A percentile compares a stretch with the other conserved stretches of the same genome.
Conservation (phyloP, 2,888 invertebrate species). For the Cenopis cana region DNA sequence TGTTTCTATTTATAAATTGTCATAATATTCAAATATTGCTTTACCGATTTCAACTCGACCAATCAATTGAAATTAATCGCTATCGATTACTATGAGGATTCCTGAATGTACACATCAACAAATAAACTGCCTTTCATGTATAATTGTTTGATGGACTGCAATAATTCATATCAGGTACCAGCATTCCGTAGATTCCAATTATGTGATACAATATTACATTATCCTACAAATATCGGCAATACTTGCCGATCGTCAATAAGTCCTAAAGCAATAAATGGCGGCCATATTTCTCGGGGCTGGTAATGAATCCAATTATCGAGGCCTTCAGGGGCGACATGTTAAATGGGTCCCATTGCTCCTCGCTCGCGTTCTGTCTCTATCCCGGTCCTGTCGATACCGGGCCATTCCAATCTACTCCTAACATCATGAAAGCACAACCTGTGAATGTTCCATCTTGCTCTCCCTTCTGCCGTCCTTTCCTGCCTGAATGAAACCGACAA, state of each 20-base stretch:
- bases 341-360: conserved; percentile 69
- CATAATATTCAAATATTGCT: not conserved
- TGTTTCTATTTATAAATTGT: not conserved
- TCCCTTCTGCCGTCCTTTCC: not conserved
- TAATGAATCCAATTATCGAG: conserved; percentile 81
- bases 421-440: not conserved
- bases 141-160: not conserved
- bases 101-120: not conserved
- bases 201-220: conserved; percentile 14
- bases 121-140: too few species aligned
- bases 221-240: conserved; percentile 45
- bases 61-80: not conserved
- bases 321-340: conserved; percentile 71
- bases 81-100: not conserved
- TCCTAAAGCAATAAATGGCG: conserved; percentile 67
- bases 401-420: conserved; percentile 5
- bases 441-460: not conserved
- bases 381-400: conserved; percentile 26
- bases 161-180: not conserved
- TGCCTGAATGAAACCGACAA: not conserved
- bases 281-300: conserved; percentile 70
- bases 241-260: conserved; percentile 52
- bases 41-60: not conserved
- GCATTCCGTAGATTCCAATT: conserved; percentile 17
- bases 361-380: conserved; percentile 53